A percentile compares a stretch with the other conserved stretches of the same genome.
Evolutionary conservation across 1,140 invertebrate genomes (phyloP).

Genomic region (Nomia melanderi): DNA sequence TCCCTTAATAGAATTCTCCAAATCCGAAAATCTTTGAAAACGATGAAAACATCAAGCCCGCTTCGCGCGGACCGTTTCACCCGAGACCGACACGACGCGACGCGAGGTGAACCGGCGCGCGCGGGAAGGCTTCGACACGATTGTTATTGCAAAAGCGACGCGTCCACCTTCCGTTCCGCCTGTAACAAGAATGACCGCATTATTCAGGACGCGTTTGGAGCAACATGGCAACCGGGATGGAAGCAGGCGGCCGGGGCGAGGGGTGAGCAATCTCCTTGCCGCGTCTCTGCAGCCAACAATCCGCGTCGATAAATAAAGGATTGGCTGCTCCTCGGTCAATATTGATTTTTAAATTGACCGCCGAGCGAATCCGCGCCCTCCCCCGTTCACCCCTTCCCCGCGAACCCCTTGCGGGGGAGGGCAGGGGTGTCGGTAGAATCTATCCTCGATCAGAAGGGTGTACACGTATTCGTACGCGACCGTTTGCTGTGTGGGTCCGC

Average conservation of each 20-base stretch:
- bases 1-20: too few relatives aligned
- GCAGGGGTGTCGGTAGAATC: constrained; percentile 51
- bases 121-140: constrained; percentile 27
- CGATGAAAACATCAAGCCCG: too few relatives aligned
- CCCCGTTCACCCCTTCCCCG: constrained; percentile 10
- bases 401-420: not conserved
- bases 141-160: constrained; percentile 48
- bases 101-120: too few relatives aligned
- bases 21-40: too few relatives aligned
- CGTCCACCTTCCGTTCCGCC: constrained; percentile 29
- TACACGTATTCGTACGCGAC: constrained; percentile 50
- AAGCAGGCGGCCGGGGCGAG: constrained; percentile 21
- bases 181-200: constrained; percentile 72
- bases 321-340: constrained; percentile 79
- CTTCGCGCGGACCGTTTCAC: too few relatives aligned
- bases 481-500: constrained; percentile 32
- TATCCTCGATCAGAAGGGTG: constrained; percentile 55
- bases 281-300: constrained; percentile 74
- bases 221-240: constrained; percentile 65
- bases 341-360: constrained; percentile 82
- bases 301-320: constrained; percentile 80
- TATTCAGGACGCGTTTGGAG: constrained; percentile 76
- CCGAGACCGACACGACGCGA: not conserved
- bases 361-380: constrained; percentile 74
- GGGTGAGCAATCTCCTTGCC: constrained; percentile 67